Conservation (phyloP, 2,888 invertebrate genomes). For the Rhamnusium bicolor region DNA sequence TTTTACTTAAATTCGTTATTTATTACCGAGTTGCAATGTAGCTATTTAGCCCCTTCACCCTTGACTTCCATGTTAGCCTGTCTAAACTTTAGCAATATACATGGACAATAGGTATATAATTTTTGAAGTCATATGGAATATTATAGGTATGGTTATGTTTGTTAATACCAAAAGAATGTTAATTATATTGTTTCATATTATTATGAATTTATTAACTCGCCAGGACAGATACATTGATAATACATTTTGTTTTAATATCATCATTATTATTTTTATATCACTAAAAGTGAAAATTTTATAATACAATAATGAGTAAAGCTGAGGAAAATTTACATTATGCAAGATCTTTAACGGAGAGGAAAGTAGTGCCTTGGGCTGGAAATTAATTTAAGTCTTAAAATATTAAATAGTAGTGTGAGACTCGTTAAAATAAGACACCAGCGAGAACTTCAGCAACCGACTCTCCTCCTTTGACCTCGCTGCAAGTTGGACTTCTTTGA, state of each 20-base stretch:
- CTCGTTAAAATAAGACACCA: constrained; percentile 4
- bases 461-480: not conserved
- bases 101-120: too few relatives aligned
- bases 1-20: too few relatives aligned
- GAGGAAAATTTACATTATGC: not conserved
- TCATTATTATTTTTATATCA: not conserved
- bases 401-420: constrained; percentile 17
- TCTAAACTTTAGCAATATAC: too few relatives aligned
- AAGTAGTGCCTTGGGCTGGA: not conserved
- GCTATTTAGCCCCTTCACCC: too few relatives aligned
- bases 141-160: too few relatives aligned
- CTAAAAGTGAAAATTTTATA: not conserved
- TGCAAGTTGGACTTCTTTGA: not conserved
- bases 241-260: not conserved
- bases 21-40: too few relatives aligned
- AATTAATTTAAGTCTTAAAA: constrained; percentile 8
- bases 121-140: too few relatives aligned
- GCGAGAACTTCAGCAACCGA: not conserved
- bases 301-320: not conserved
- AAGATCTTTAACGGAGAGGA: not conserved
- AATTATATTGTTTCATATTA: too few relatives aligned
- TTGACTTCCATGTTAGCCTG: too few relatives aligned
- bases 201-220: too few relatives aligned
- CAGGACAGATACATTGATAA: not conserved
- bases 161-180: too few relatives aligned